Conservation (phyloP, 2,113 vertebrate species). For the Phyllostomus hastatus region DNA sequence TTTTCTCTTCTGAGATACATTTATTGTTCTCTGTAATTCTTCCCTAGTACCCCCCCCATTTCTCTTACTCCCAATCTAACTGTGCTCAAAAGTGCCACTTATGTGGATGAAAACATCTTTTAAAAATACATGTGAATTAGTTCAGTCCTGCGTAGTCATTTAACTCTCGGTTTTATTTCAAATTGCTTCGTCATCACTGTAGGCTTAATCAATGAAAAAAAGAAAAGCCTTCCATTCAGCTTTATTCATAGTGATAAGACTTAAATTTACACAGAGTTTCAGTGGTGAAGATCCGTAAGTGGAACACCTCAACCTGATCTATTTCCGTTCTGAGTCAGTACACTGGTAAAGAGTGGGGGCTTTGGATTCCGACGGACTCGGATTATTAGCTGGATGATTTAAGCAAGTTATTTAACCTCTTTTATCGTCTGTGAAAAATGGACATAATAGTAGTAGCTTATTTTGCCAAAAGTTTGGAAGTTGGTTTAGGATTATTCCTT, state of each 20-base stretch:
- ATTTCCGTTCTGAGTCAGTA: not conserved
- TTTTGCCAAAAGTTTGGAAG: conserved; percentile 19
- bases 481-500: conserved; percentile 39
- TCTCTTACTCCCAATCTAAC: not conserved
- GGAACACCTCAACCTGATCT: not conserved
- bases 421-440: conserved; percentile 5
- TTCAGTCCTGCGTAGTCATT: conserved; percentile 64
- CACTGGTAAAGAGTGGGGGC: not conserved
- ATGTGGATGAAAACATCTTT: conserved; percentile 60
- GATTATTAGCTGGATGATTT: not conserved
- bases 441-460: not conserved
- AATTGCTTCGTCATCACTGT: conserved; percentile 46
- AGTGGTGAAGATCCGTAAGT: conserved; percentile 61
- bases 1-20: not conserved
- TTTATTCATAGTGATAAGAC: conserved; percentile 65
- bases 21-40: not conserved
- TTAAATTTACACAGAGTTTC: conserved; percentile 62
- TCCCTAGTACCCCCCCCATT: not conserved
- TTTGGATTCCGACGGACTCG: not conserved
- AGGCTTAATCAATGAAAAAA: conserved; percentile 26
- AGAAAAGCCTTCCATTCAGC: not conserved
- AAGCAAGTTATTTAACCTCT: not conserved
- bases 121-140: conserved; percentile 62
- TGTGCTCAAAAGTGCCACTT: conserved; percentile 39
- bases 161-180: conserved; percentile 66